Percentiles rank a stretch among this genome's conserved stretches.
These are phyloP conservation scores for Epicampocera succincta DNA, from an alignment of 2,888 invertebrate genomes.

Conservation along the genomic window DNA sequence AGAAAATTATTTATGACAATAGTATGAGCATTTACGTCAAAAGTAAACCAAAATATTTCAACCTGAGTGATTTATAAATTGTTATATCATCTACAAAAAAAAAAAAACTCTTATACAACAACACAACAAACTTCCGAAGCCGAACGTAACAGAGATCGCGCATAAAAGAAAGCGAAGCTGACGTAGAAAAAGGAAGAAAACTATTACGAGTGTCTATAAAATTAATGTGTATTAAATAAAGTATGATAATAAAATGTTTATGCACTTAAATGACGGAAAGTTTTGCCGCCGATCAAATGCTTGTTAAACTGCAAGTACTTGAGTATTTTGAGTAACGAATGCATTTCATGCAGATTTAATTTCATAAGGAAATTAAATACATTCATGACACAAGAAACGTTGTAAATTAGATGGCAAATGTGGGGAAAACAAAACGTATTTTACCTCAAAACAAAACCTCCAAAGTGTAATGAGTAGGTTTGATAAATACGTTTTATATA, in stretches of 20 bases:
- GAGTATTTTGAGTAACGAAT: slow-evolving; percentile 1
- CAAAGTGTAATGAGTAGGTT: slow-evolving; percentile 43
- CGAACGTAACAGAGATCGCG: neutral
- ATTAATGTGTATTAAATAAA: slow-evolving; percentile 27
- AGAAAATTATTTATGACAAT: slow-evolving; percentile 56
- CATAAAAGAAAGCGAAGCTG: neutral
- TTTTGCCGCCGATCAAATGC: neutral
- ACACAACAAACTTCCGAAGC: neutral
- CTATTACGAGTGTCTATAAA: neutral
- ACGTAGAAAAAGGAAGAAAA: slow-evolving; percentile 6
- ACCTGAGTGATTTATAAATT: slow-evolving; percentile 64
- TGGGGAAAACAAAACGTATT: slow-evolving; percentile 21
- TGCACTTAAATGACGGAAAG: slow-evolving; percentile 29
- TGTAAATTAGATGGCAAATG: slow-evolving; percentile 50
- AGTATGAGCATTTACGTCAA: slow-evolving; percentile 67
- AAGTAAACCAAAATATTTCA: slow-evolving; percentile 64
- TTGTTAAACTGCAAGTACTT: neutral
- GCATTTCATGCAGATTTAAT: slow-evolving; percentile 26
- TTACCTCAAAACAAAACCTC: slow-evolving; percentile 39
- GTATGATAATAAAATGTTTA: slow-evolving; percentile 43
- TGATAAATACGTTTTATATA: neutral
- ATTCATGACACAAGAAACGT: slow-evolving; percentile 28
- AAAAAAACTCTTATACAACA: slow-evolving; percentile 16
- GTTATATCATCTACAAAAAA: slow-evolving; percentile 14
- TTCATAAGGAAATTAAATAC: slow-evolving; percentile 51